phyloP scores from a whole-genome alignment of 2,113 vertebrate genomes.

The Seriola dumerili region DNA sequence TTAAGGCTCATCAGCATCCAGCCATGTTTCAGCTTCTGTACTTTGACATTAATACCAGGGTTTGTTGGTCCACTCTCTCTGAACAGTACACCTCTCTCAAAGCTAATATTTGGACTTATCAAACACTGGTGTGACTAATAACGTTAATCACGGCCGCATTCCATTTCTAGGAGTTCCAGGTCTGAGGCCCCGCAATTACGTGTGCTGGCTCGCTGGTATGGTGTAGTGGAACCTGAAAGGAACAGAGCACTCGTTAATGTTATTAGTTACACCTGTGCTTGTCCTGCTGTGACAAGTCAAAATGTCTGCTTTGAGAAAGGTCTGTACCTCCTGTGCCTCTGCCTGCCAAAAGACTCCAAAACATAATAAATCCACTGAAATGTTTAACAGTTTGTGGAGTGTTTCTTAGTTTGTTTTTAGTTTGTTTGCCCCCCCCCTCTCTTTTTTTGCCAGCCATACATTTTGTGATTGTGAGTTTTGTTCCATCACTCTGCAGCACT shows the following conservation, averaged over 20 bases:
- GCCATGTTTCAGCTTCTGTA: neutral
- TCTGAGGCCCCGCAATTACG: neutral
- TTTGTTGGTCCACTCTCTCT: neutral
- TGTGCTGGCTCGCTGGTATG: neutral
- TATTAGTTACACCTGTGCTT: slow-evolving; percentile 27
- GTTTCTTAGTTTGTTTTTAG: neutral
- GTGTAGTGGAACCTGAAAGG: neutral
- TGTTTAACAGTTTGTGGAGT: neutral
- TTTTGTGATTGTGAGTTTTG: slow-evolving; percentile 36
- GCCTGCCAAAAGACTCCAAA: slow-evolving; percentile 33
- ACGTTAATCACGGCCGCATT: neutral
- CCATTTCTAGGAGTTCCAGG: neutral
- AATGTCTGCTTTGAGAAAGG: slow-evolving; percentile 24
- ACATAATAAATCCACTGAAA: slow-evolving; percentile 38
- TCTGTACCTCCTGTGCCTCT: slow-evolving; percentile 6
- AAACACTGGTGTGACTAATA: neutral
- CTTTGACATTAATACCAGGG: neutral
- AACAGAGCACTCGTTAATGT: slow-evolving; percentile 21
- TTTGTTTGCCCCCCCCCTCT: neutral
- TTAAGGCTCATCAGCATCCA: neutral
- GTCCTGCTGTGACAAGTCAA: slow-evolving; percentile 21
- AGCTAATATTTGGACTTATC: neutral
- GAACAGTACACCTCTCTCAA: neutral
- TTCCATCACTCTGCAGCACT: slow-evolving; percentile 41
- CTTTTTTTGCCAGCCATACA: slow-evolving; percentile 11